Evolutionary conservation across 2,888 invertebrate species (phyloP), one percentile per base, ranked within the genome.

Genomic region (Eilema depressum): DNA sequence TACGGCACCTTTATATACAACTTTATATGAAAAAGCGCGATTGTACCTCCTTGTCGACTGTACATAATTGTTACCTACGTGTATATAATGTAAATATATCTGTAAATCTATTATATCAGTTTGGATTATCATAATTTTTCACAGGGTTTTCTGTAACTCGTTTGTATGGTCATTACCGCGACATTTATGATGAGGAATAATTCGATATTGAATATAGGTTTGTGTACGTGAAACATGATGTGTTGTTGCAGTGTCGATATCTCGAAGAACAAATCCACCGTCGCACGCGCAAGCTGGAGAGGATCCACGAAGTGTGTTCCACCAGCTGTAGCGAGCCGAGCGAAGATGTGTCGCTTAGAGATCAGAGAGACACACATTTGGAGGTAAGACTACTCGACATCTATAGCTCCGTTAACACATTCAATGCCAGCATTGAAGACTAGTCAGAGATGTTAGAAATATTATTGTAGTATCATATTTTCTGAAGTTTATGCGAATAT

Each of bases 311-410:
- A 75, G 93, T 96, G 67, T 96, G 96, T 70, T 96, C 96, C 60
- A 95, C 97, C 62, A 96, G 97, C 80, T 96, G 97, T 85, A 97
- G 97, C 85, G 97, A 97, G 77, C 97, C 97, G 63, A 98, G 97
- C 75, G 98, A 98, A 92, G 98, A 98, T 88, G 97, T 98, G 56
- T 98, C 98, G 0, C 95, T 97, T 5, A 89, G 96, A 59, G 96
- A 95, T 74, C 90, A 89, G 66, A 83, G 84, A 64, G 81, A 83
- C 7, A 74, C 66, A 7, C 56, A 80, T 30, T 33, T 82, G 0
- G 81, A 86, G 84, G 88, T 87, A 66, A 67, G n/a, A 0, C 11
- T 7, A 7, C 20, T 20, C 20, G 20, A 47, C 7, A 47, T 2
- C 5, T 17, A 17, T 1, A 37, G 12, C 12, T 14, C 37, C 11